Evolutionary conservation across 2,797 vertebrate genomes (phyloP), one percentile per base, ranked within the genome.

Genomic region (Gymnoscopelus braueri): DNA sequence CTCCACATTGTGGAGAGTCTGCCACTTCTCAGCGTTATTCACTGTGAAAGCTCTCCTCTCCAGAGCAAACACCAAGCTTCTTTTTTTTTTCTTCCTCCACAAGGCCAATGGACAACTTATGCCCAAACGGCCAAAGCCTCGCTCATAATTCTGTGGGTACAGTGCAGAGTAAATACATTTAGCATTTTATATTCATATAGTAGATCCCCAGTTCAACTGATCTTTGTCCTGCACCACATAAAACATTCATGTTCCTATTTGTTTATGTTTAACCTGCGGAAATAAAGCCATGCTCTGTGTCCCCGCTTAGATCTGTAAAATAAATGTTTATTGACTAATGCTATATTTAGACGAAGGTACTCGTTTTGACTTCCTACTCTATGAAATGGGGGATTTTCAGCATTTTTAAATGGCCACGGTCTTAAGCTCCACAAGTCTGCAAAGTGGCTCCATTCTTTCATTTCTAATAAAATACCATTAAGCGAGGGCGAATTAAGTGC

Each of bases 401-500:
- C 65, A 71, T 88, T 87, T 56, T 84, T 73, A 81, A 89, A 89
- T 78, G 60, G 56, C 86, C 88, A 87, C 81, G 59, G 63, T 55
- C 29, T 65, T 75, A 74, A 83, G 82, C 81, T 84, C 63, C 79
- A 86, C 75, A 87, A 89, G 81, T 87, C 83, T 86, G 78, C 68
- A 89, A 88, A 89, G 86, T 90, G 83, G 78, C 77, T 90, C 73
- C 73, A 88, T 90, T 91, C 86, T 92, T 90, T 90, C 87, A 84
- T 89, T 88, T 83, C 87, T 90, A 91, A 88, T 91, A 91, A 88
- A 91, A 88, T 82, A 89, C 87, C 88, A 91, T 89, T 81, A 89
- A 82, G 84, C 76, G n/a, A 80, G 73, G 81, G 83, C 73, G 86
- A 90, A 90, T 90, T 81, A 89, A 89, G 88, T 90, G 85, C 86